Percentiles rank a stretch among this genome's conserved stretches.
Conservation (phyloP, 1,140 invertebrate species). For the Coenobita brevimanus region DNA sequence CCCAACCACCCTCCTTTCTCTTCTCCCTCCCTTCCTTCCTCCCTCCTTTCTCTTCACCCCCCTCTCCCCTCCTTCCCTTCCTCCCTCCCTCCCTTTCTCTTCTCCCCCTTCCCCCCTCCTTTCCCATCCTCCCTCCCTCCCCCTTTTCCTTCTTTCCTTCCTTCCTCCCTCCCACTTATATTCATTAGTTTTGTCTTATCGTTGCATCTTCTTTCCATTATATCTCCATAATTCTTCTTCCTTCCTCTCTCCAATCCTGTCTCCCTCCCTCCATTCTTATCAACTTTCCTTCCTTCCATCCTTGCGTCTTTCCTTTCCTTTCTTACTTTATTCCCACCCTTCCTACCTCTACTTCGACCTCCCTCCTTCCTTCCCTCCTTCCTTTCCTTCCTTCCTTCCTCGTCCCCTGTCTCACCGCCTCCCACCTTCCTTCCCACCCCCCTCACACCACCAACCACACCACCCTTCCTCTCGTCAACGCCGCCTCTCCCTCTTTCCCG, state of each 20-base stretch:
- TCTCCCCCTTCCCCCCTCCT: background rate
- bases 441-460: background rate
- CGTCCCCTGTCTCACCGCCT: too few species aligned
- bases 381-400: background rate
- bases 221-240: background rate
- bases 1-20: background rate
- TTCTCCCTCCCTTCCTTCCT: background rate
- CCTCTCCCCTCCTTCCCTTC: too few species aligned
- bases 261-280: background rate
- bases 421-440: background rate
- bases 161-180: too few species aligned
- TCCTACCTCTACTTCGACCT: background rate
- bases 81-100: background rate
- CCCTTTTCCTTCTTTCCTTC: slow-evolving; percentile 1
- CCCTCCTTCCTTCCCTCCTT: background rate
- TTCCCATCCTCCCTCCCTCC: background rate
- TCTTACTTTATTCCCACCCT: background rate
- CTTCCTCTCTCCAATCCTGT: too few species aligned
- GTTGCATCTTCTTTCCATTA: too few species aligned
- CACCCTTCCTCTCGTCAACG: background rate
- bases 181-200: too few species aligned
- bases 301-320: background rate
- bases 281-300: background rate
- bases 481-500: background rate
- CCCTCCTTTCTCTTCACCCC: background rate